Evolutionary conservation across 2,888 invertebrate genomes (phyloP), one percentile per base, ranked within the genome.

Genomic region (Dasysyrphus albostriatus): DNA sequence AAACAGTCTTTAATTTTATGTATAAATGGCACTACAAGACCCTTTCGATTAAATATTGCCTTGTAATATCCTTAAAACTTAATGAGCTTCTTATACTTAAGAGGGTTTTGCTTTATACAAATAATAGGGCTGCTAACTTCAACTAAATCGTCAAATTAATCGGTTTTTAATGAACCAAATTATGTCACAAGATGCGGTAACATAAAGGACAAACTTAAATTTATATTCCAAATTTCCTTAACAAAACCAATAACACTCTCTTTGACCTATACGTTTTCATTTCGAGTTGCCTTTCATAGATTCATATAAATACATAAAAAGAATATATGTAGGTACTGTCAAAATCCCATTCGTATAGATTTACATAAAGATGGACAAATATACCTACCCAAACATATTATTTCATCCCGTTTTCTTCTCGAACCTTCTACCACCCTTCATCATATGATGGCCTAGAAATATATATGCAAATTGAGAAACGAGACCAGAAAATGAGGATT

Each of bases 381-480:
- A 42, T 24, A 32, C 16, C 14, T 32, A 47, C 34, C 12, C 34
- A 34, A 49, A 37, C 16, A 32, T 47, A n/a, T 32, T 19, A 67
- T 32, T 37, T 16, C n/a, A 49, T 51, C 16, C 34, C 58, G 8
- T 44, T 34, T 56, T 32, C 37, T 39, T 44, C 14, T 32, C 3
- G 8, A 54, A 32, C 32, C 29, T n/a, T 7, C 29, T 12, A 2
- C 54, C 29, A 49, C 63, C 54, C 65, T 42, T 16, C 19, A 37
- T 42, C n/a, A n/a, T n/a, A n/a, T n/a, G n/a, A 24, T 61, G 10
- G 58, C 16, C 14, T 37, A 61, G 10, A 67, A 72, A 59, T 76
- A 32, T 32, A 59, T 73, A 84, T 81, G 72, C 59, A 77, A 84
- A 77, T 69, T 84, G 63, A n/a, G 42, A 69, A 72, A 72, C 59